phyloP scores from a whole-genome alignment of 2,113 vertebrate species.

The Erinaceus europaeus region DNA sequence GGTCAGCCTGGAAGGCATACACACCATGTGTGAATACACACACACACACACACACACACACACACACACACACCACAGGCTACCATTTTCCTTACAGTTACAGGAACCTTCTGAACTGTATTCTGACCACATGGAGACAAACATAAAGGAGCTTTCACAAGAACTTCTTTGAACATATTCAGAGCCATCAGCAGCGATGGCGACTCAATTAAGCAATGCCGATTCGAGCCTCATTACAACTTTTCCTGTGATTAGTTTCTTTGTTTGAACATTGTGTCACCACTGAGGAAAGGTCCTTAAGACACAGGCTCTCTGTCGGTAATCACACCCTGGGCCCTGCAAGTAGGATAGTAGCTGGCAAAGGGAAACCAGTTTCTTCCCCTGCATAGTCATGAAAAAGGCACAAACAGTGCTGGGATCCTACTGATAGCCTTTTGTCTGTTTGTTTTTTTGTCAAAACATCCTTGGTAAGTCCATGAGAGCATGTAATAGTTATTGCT shows the following conservation, averaged over 20 bases:
- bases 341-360: constrained; percentile 1
- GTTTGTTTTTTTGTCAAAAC: constrained; percentile 27
- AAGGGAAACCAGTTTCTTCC: constrained; percentile 51
- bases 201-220: constrained; percentile 73
- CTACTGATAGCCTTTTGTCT: too few relatives aligned
- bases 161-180: constrained; percentile 73
- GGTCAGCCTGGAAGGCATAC: too few relatives aligned
- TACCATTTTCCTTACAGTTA: constrained; percentile 60
- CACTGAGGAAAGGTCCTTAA: constrained; percentile 31
- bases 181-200: constrained; percentile 65
- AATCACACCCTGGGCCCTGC: background rate
- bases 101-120: constrained; percentile 68
- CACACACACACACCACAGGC: constrained; percentile 4
- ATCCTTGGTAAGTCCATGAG: background rate
- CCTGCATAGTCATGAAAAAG: background rate
- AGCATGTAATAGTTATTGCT: background rate
- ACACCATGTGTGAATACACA: accelerated
- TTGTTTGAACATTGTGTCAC: constrained; percentile 29
- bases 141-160: constrained; percentile 71
- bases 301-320: background rate
- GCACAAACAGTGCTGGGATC: constrained; percentile 16
- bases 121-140: constrained; percentile 70
- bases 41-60: background rate
- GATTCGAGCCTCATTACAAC: constrained; percentile 50
- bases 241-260: constrained; percentile 64